A percentile compares a stretch with the other conserved stretches of the same genome.
Evolutionary conservation across 2,113 vertebrate genomes (phyloP).

Genomic region (Jaculus jaculus): DNA sequence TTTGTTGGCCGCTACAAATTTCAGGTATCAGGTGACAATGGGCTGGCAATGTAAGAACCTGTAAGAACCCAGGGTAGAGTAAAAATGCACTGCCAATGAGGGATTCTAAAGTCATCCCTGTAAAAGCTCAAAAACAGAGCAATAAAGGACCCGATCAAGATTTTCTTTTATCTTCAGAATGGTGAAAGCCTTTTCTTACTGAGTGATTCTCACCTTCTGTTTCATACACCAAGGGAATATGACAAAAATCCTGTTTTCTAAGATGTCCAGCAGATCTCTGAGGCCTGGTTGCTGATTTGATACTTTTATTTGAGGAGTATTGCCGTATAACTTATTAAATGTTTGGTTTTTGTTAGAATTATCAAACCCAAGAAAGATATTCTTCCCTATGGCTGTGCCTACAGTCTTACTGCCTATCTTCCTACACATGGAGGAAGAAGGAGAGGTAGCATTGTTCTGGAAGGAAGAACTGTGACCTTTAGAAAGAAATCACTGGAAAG

Average conservation of each 20-base stretch:
- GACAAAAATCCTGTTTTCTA: background rate
- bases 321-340: background rate
- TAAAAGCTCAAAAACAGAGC: background rate
- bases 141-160: background rate
- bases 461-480: background rate
- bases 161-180: background rate
- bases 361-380: background rate
- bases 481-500: background rate
- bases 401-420: background rate
- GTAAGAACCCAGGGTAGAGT: background rate
- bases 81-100: background rate
- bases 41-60: background rate
- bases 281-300: background rate
- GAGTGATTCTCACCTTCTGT: background rate
- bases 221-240: background rate
- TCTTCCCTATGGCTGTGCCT: background rate
- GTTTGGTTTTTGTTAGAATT: slow-evolving; percentile 1
- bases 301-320: background rate
- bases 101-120: background rate
- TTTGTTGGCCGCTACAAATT: background rate
- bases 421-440: background rate
- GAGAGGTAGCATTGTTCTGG: background rate
- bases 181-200: background rate
- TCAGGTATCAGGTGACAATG: background rate
- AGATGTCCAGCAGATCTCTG: background rate